Evolutionary conservation across 2,888 invertebrate species (phyloP).

Genomic region (Tanaodytes sp.): DNA sequence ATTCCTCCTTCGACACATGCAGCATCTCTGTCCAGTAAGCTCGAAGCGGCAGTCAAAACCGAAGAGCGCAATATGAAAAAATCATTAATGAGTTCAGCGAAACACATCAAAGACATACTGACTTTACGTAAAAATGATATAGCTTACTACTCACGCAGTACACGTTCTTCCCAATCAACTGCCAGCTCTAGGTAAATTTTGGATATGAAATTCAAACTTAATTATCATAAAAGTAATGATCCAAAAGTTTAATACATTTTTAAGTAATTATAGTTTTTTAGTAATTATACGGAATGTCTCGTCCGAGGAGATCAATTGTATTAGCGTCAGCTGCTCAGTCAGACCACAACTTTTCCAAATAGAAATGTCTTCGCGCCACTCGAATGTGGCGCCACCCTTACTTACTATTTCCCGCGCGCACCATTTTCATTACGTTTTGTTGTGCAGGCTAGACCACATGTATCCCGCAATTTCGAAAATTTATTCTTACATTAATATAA

Average conservation of each 20-base stretch:
- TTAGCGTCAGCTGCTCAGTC: background rate
- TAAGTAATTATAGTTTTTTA: too few relatives aligned
- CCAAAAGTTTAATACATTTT: too few relatives aligned
- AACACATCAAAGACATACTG: slow-evolving; percentile 68
- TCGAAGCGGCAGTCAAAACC: slow-evolving; percentile 75
- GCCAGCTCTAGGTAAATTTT: slow-evolving; percentile 62
- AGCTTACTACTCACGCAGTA: slow-evolving; percentile 57
- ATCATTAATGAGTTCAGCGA: slow-evolving; percentile 78
- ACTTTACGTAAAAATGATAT: slow-evolving; percentile 64
- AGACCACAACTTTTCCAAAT: too few relatives aligned
- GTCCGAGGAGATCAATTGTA: background rate
- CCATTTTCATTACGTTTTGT: slow-evolving; percentile 14
- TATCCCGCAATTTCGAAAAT: too few relatives aligned
- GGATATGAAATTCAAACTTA: too few relatives aligned
- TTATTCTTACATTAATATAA: too few relatives aligned
- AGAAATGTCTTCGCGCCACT: too few relatives aligned
- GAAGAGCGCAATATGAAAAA: slow-evolving; percentile 77
- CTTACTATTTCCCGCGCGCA: background rate
- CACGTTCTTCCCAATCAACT: slow-evolving; percentile 60
- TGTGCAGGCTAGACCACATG: background rate
- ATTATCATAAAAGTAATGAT: too few relatives aligned
- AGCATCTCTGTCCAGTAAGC: slow-evolving; percentile 72
- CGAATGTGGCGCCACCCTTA: too few relatives aligned
- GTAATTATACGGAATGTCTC: too few relatives aligned
- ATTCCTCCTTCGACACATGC: slow-evolving; percentile 68